These are phyloP conservation scores for Onychorhynchus coronatus DNA, from an alignment of 2,113 vertebrate genomes.

Conservation along the genomic window DNA sequence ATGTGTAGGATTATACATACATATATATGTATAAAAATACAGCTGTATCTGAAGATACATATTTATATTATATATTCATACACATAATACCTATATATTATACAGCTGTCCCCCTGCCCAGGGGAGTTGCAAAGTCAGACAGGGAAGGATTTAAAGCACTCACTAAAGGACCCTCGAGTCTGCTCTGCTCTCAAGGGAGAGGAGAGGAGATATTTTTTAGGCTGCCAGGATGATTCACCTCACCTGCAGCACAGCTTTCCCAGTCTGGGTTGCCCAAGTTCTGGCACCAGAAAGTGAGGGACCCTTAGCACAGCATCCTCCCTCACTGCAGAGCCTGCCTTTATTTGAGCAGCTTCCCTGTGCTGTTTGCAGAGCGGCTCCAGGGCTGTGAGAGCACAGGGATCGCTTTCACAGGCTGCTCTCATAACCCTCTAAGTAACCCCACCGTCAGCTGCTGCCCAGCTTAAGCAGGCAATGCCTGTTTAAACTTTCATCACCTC, in stretches of 20 bases:
- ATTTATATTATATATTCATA: not conserved
- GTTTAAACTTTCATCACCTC: not conserved
- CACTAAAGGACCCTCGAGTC: not conserved
- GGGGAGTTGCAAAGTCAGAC: not conserved
- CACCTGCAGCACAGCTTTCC: not conserved
- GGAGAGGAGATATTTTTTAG: not conserved
- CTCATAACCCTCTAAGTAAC: not conserved
- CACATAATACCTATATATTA: not conserved
- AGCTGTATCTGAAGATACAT: not conserved
- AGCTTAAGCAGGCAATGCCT: not conserved
- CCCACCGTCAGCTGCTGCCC: not conserved
- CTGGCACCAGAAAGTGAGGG: not conserved
- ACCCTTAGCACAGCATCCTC: not conserved
- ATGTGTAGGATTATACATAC: not conserved
- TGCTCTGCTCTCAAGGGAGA: rapidly evolving
- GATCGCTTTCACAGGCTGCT: not conserved
- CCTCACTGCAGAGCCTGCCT: not conserved
- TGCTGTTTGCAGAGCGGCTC: rapidly evolving
- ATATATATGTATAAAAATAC: not conserved
- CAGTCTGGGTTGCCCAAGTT: not conserved
- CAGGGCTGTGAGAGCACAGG: rapidly evolving
- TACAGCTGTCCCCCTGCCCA: not conserved
- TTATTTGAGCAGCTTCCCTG: not conserved
- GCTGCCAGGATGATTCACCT: not conserved
- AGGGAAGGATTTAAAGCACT: not conserved